phyloP scores from a whole-genome alignment of 1,140 invertebrate genomes.

The Lasioglossum baleicum region DNA sequence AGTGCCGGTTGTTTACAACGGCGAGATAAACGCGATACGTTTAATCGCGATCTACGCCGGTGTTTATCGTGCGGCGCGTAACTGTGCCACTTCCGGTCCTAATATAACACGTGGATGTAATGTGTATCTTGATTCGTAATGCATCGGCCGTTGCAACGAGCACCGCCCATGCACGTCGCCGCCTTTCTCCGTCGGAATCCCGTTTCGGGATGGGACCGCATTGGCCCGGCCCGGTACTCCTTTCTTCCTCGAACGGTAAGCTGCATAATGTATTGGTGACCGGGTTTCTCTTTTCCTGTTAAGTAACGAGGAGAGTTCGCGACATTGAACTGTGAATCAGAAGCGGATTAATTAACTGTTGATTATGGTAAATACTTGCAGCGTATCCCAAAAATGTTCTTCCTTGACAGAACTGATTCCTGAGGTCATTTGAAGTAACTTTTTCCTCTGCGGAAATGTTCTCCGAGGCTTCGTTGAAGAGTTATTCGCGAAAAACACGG shows the following conservation, averaged over 20 bases:
- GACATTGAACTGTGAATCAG: not conserved
- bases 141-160: not conserved
- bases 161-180: no score
- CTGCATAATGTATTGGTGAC: not conserved
- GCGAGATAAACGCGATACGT: not conserved
- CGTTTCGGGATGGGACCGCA: no score
- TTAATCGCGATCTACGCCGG: not conserved
- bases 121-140: constrained; percentile 7
- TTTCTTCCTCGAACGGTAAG: no score
- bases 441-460: no score
- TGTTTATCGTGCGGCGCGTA: not conserved
- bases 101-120: constrained; percentile 6
- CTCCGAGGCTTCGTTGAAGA: no score
- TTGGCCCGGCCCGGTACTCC: no score
- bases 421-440: no score
- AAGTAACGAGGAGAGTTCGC: not conserved
- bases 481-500: no score
- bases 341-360: not conserved
- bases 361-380: not conserved
- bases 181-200: no score
- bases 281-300: not conserved
- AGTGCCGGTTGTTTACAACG: not conserved
- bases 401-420: no score
- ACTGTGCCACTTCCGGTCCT: not conserved
- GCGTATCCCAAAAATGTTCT: no score